Base-by-base conservation (phyloP, 2,888 invertebrate genomes). In the Odontocolon sp. region DNA sequence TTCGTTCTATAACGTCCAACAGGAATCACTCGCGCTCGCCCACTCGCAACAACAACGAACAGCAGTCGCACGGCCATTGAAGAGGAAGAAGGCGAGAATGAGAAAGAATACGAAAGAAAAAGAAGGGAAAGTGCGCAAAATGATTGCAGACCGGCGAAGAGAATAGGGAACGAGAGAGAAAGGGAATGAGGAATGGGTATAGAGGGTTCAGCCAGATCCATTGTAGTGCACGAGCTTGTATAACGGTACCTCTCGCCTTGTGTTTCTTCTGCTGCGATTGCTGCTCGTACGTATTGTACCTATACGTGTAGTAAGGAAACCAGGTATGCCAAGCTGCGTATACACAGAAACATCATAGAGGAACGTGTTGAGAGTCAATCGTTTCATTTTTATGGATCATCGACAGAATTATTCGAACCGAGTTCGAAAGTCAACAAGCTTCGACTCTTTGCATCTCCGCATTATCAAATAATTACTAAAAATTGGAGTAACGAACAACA, bases 11-110 rank as follows among this genome's bases (percentile, higher is more conserved):
- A 70, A 23, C 54, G 45, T 23, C 31, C 61, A 45, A 33, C n/a
- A 63, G 54, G 42, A 70, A 70, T 70, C 61, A 54, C 70, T 70
- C 61, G 61, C 54, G 33, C 63, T 70, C 61, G 61, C 61, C 52
- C 54, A 70, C 61, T 61, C 61, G 42, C 45, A 11, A 45, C 11
- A 33, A 21, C 63, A 31, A 23, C 36, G n/a, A 11, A 28, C 52
- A 16, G 42, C 59, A 42, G 40, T 40, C 40, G 57, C 23, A 8
- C 57, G 2, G 42, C 21, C 63, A n/a, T n/a, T n/a, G n/a, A n/a
- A n/a, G n/a, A n/a, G n/a, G n/a, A 47, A 57, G 23, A 40, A 31
- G 42, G 61, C 40, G 52, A 61, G 54, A 61, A 36, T 42, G 21
- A 71, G 54, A 26, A 31, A 67, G 59, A n/a, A n/a, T n/a, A n/a